phyloP scores from a whole-genome alignment of 1,140 invertebrate genomes.

The Aphaenogaster ashmeadi region DNA sequence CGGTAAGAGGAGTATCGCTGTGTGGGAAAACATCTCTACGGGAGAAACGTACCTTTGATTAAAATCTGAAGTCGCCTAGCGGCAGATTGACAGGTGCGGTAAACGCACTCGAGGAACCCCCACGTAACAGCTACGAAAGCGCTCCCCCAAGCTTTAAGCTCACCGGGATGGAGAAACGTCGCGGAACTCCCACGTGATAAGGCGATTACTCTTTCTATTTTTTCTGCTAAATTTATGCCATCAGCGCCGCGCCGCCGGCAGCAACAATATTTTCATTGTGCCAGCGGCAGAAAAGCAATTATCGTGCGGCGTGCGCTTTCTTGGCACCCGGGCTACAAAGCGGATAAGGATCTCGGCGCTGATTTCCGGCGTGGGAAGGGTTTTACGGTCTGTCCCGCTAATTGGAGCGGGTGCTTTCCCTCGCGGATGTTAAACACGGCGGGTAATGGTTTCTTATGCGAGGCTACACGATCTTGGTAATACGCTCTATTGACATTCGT shows the following conservation, averaged over 20 bases:
- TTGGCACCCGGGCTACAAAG: conserved; percentile 59
- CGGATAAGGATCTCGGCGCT: conserved; percentile 64
- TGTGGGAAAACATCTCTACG: not conserved
- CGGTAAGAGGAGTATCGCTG: not conserved
- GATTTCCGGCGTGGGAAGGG: conserved; percentile 64
- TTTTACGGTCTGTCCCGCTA: conserved; percentile 64
- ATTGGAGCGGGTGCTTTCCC: conserved; percentile 52
- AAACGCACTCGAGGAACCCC: not conserved
- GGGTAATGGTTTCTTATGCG: conserved; percentile 59
- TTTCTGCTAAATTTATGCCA: conserved; percentile 80
- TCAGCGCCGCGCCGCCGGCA: conserved; percentile 68
- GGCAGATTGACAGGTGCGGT: conserved; percentile 40
- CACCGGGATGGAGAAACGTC: conserved; percentile 13
- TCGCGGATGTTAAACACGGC: conserved; percentile 57
- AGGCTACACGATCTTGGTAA: conserved; percentile 35
- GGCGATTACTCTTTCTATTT: conserved; percentile 77
- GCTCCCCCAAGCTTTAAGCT: conserved; percentile 15
- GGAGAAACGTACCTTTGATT: not conserved
- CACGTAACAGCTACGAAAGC: conserved; percentile 27
- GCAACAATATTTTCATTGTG: conserved; percentile 78
- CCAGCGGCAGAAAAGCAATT: conserved; percentile 71
- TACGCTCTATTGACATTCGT: conserved; percentile 51
- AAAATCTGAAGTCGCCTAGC: conserved; percentile 27
- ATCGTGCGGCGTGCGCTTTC: conserved; percentile 66
- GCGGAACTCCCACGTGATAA: conserved; percentile 63